Percentiles rank a stretch among this genome's conserved stretches.
phyloP scores from a whole-genome alignment of 2,888 invertebrate species.

The Nemurella pictetii region DNA sequence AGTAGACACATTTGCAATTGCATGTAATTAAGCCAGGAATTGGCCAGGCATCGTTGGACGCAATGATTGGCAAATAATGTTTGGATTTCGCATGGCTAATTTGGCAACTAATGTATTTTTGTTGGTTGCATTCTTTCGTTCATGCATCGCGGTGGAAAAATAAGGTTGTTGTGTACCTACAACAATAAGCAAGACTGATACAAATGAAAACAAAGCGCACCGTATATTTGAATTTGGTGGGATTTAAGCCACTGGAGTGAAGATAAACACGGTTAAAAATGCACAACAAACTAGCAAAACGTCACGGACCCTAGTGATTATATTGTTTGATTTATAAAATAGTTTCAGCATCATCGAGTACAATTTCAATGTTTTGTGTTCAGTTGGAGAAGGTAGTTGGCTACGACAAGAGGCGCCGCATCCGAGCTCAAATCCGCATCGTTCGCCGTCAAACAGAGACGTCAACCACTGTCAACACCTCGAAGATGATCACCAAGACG shows the following conservation, averaged over 20 bases:
- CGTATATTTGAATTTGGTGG: neutral
- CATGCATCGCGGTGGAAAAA: neutral
- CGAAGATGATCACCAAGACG: conserved; percentile 21
- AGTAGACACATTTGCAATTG: no score
- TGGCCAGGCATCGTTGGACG: neutral
- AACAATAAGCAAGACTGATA: neutral
- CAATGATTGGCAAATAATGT: neutral
- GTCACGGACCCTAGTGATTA: neutral
- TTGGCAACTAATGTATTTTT: neutral
- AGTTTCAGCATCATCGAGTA: neutral
- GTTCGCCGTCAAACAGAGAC: conserved; percentile 63
- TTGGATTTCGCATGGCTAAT: neutral
- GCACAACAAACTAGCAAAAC: neutral
- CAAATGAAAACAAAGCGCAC: neutral
- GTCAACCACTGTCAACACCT: conserved; percentile 39
- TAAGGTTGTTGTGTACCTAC: neutral
- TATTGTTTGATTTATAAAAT: neutral
- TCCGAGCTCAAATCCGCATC: conserved; percentile 74
- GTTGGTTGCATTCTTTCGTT: neutral
- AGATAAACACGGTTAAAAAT: neutral
- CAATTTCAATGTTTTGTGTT: no score
- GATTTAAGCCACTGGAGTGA: neutral
- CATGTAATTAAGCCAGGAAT: no score
- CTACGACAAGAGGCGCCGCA: conserved; percentile 76
- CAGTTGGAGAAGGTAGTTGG: conserved; percentile 75